Evolutionary conservation across 2,113 vertebrate species (phyloP), one percentile per base, ranked within the genome.

Genomic region (Thryonomys swinderianus): DNA sequence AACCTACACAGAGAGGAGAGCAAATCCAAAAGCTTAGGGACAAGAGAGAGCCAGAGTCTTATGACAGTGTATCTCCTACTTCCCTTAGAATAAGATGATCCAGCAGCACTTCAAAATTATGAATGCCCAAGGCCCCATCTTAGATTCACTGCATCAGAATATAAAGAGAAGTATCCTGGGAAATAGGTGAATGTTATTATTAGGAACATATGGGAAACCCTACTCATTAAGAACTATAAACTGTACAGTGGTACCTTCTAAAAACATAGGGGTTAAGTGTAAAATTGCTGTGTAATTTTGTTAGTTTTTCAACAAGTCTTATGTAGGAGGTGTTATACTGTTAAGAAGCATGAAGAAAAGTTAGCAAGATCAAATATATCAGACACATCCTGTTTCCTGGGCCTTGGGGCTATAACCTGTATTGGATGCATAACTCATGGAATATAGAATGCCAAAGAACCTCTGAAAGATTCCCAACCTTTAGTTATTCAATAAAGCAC

Each of bases 401-500:
- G 23, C 27, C 78, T 67, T 53, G 23, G 48, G 30, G 42, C 45
- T 71, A 30, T 55, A 62, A 88, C 89, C 32, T 95, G 10, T 32
- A 88, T 94, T 88, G 92, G 37, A 62, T 45, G 59, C 5, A 61
- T 0, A 92, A 91, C 55, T 85, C 66, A 64, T 32, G 23, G 87
- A 88, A 86, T 76, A 42, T 23, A 45, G 18, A 92, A 59, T 90
- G 89, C 51, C 55, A 90, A 90, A 84, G 61, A 61, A 32, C 20
- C 21, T 64, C 32, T 55, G 10, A 59, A 48, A 82, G 18, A 76
- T 59, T 80, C 45, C 40, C 12, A 40, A 74, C 25, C 53, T 27
- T 66, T 93, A 40, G 45, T 76, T 95, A 84, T 84, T 92, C 48
- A 90, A 7, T 42, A 7, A 94, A 85, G 71, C 53, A 71, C 32